Evolutionary conservation across 2,113 vertebrate species (phyloP), one percentile per base, ranked within the genome.

Genomic region (Mesembrinibis cayennensis): DNA sequence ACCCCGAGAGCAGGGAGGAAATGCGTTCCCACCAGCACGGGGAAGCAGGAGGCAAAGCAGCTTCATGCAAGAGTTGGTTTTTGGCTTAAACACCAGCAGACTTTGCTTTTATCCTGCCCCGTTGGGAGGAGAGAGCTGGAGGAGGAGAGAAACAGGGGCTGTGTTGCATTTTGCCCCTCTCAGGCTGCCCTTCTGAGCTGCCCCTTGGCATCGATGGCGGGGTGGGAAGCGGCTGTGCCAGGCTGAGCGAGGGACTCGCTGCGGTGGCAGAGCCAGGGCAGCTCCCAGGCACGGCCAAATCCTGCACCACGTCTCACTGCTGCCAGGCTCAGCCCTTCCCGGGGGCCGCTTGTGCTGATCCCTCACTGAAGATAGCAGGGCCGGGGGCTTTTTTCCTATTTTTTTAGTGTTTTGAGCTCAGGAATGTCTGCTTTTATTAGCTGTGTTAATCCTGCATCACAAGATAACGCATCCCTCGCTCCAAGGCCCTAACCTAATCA

Each of bases 21-120:
- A 30, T 0, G 0, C n/a, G 25, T 44, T 42, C 44, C 84, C 65
- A 20, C 27, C 0, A 1, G 27, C 1, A 0, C 0, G 0, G 44
- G 65, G 49, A 38, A 69, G 38, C 38, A 17, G 59, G 55, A 88
- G 70, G 70, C 25, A 49, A 59, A 90, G 74, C 55, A 44, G 62
- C 71, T 82, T 61, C 34, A 1, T 42, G 61, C 1, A 5, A 42
- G 52, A 63, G 36, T 5, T 88, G 63, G 7, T 26, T 53, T 80
- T 18, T 8, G 30, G 9, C 49, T 93, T 47, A 13, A 90, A 92
- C 53, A 42, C 40, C 18, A 15, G 2, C 7, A 11, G 11, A 15
- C 65, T 52, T 42, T 72, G 26, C 30, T 86, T 92, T 83, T 73
- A 11, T 45, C 44, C 36, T 82, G 52, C n/a, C 32, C 56, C 19